Percentiles rank a stretch among this genome's conserved stretches.
Conservation (phyloP, 2,797 vertebrate species). For the Acipenser ruthenus region DNA sequence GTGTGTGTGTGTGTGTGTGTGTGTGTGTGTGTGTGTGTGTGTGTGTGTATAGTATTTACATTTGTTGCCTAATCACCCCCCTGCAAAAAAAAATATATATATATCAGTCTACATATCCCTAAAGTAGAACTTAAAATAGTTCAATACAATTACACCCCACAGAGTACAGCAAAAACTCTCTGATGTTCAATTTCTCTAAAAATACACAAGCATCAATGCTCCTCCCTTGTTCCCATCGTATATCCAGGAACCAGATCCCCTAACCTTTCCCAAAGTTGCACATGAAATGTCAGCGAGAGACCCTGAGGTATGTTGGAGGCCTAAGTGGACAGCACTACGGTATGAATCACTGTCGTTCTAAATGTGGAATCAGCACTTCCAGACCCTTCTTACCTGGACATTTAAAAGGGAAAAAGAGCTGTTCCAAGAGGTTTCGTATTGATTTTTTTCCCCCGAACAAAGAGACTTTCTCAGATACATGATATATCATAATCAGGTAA, state of each 20-base stretch:
- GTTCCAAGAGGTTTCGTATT: conserved; percentile 51
- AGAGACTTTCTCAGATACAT: conserved; percentile 70
- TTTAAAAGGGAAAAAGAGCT: conserved; percentile 35
- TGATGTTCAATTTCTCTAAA: conserved; percentile 25
- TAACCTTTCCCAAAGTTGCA: conserved; percentile 38
- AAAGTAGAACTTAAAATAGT: background rate
- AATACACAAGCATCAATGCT: conserved; percentile 37
- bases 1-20: too few species aligned
- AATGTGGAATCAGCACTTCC: conserved; percentile 64
- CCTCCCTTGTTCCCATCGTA: conserved; percentile 26
- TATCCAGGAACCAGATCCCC: conserved; percentile 31
- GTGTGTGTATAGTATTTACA: too few species aligned
- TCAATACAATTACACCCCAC: background rate
- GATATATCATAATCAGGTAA: conserved; percentile 78
- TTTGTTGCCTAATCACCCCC: too few species aligned
- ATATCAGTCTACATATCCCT: too few species aligned
- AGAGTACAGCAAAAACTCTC: background rate
- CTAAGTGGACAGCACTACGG: conserved; percentile 33
- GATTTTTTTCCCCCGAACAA: conserved; percentile 68
- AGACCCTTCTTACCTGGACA: conserved; percentile 33
- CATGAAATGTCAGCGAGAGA: conserved; percentile 43
- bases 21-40: too few species aligned
- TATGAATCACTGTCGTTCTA: conserved; percentile 69
- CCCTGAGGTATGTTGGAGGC: conserved; percentile 43
- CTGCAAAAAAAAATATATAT: too few species aligned